Percentiles rank a stretch among this genome's conserved stretches.
Conservation (phyloP, 92 coral and sea anemone genomes). For the Isaurus tuberculatus region DNA sequence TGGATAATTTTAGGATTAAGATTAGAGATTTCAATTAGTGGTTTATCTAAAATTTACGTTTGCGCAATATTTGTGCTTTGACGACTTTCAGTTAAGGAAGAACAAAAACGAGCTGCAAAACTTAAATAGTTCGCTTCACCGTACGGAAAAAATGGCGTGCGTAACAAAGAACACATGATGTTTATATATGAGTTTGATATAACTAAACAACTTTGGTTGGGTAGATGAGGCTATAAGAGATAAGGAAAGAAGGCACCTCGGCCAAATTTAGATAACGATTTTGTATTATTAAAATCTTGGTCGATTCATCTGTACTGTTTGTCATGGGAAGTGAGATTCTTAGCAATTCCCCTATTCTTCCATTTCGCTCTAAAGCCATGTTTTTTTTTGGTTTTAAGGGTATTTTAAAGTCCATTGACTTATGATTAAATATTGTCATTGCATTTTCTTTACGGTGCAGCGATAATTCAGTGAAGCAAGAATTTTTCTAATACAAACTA, state of each 20-base stretch:
- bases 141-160: neutral
- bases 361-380: no score
- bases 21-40: neutral
- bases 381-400: no score
- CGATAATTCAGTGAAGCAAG: no score
- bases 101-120: constrained; percentile 21
- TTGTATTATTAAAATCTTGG: no score
- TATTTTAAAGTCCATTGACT: no score
- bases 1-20: neutral
- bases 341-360: no score
- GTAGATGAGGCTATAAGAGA: neutral
- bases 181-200: neutral
- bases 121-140: neutral
- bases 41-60: neutral
- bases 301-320: no score
- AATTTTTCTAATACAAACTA: no score
- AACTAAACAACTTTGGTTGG: neutral
- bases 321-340: no score
- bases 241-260: neutral
- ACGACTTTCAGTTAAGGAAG: neutral
- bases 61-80: constrained; percentile 3
- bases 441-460: no score
- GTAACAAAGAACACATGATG: neutral
- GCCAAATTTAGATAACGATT: no score
- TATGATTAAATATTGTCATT: no score